A percentile compares a stretch with the other conserved stretches of the same genome.
These are phyloP conservation scores for Vanacampus margaritifer DNA, from an alignment of 2,113 vertebrate species.

Conservation along the genomic window DNA sequence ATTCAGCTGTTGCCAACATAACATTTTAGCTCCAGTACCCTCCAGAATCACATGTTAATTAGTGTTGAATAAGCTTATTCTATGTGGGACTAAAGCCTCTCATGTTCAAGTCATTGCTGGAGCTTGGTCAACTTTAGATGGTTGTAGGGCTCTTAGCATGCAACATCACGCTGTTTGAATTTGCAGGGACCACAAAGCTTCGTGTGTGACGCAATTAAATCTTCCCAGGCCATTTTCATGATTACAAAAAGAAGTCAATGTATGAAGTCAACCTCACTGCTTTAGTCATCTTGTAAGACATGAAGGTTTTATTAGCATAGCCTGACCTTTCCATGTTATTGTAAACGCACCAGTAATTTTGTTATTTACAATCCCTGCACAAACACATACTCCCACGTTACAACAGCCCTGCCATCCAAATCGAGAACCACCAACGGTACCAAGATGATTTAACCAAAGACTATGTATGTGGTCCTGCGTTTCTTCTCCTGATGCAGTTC, in stretches of 20 bases:
- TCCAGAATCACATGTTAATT: slow-evolving; percentile 3
- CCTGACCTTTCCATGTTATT: slow-evolving; percentile 26
- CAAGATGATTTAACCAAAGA: slow-evolving; percentile 46
- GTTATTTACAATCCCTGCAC: slow-evolving; percentile 15
- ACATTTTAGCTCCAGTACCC: slow-evolving; percentile 1
- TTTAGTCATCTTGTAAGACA: slow-evolving; percentile 11
- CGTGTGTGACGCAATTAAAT: not conserved
- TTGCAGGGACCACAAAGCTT: slow-evolving; percentile 5
- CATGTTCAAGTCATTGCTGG: not conserved
- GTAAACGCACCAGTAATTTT: not conserved
- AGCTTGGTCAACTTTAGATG: not conserved
- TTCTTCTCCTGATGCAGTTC: slow-evolving; percentile 14
- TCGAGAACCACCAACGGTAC: slow-evolving; percentile 33
- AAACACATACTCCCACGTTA: not conserved
- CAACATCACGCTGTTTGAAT: slow-evolving; percentile 9
- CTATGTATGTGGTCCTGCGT: slow-evolving; percentile 30
- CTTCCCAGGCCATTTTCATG: not conserved
- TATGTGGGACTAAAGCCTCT: not conserved
- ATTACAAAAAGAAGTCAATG: slow-evolving; percentile 11
- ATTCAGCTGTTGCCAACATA: slow-evolving; percentile 1
- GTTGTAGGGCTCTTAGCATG: not conserved
- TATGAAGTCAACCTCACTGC: slow-evolving; percentile 15
- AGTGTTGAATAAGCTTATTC: not conserved
- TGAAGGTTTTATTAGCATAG: slow-evolving; percentile 6
- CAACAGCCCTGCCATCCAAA: slow-evolving; percentile 12